Percentiles rank a stretch among this genome's conserved stretches.
phyloP scores from a whole-genome alignment of 2,797 vertebrate genomes.

The Labeo calbasu region DNA sequence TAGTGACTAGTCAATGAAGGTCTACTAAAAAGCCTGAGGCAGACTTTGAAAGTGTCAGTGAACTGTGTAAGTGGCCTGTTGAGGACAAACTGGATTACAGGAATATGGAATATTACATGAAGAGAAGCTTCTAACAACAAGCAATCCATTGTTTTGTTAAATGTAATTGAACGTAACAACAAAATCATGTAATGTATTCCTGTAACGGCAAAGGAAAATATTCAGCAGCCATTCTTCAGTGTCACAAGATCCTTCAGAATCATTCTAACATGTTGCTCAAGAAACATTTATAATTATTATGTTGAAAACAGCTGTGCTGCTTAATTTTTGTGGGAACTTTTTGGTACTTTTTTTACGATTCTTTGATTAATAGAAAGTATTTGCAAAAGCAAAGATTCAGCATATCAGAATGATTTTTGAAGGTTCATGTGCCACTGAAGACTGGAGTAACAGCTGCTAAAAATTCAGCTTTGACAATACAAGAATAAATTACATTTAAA shows the following conservation, averaged over 20 bases:
- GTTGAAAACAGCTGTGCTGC: neutral
- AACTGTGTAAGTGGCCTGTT: neutral
- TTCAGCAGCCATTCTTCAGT: neutral
- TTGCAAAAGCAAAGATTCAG: neutral
- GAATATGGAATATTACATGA: slow-evolving; percentile 1
- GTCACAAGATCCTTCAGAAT: neutral
- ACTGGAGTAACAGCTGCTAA: neutral
- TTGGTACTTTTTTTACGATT: neutral
- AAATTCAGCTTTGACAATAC: neutral
- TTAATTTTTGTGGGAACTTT: neutral
- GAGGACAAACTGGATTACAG: neutral
- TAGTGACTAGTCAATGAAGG: slow-evolving; percentile 23
- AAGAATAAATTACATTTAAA: neutral
- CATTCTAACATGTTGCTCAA: neutral
- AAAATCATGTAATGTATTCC: neutral
- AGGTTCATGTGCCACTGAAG: neutral
- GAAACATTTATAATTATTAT: neutral
- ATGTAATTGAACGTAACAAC: neutral
- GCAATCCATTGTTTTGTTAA: neutral
- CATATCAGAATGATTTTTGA: neutral
- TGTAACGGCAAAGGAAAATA: neutral
- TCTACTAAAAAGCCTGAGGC: slow-evolving; percentile 23
- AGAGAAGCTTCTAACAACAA: slow-evolving; percentile 6
- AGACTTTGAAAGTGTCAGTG: slow-evolving; percentile 35
- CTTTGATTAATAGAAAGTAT: neutral